These are phyloP conservation scores for Eidolon helvum DNA, from an alignment of 2,113 vertebrate genomes.

Conservation along the genomic window DNA sequence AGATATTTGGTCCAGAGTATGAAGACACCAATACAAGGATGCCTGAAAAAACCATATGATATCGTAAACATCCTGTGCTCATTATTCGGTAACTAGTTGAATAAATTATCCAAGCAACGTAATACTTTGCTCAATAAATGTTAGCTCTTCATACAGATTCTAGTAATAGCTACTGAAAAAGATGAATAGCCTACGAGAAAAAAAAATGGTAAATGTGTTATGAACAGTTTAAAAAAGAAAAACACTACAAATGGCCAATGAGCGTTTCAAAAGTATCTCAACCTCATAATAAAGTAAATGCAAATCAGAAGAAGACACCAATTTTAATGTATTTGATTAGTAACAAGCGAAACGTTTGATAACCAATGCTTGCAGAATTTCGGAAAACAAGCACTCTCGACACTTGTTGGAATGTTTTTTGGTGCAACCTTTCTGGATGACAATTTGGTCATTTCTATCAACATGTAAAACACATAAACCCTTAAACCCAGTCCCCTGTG, in stretches of 20 bases:
- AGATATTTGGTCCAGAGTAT: background rate
- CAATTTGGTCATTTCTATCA: conserved; percentile 12
- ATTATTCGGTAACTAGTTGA: background rate
- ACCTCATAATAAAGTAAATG: background rate
- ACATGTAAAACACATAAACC: background rate
- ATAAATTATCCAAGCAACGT: conserved; percentile 11
- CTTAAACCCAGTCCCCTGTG: background rate
- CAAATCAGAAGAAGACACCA: background rate
- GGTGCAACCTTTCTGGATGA: background rate
- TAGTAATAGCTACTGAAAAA: background rate
- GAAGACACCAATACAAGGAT: background rate
- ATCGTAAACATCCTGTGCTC: background rate
- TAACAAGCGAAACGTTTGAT: background rate
- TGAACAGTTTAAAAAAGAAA: background rate
- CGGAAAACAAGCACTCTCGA: background rate
- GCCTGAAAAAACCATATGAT: background rate
- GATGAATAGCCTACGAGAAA: background rate
- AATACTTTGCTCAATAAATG: background rate
- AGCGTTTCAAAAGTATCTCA: background rate
- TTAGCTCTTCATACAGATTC: background rate
- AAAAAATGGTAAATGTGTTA: background rate
- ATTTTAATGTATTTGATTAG: background rate
- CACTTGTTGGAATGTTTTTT: background rate
- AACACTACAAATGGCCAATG: background rate
- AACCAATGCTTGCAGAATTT: background rate